These are phyloP conservation scores for Callocephalon fimbriatum DNA, from an alignment of 2,113 vertebrate species.

Conservation along the genomic window DNA sequence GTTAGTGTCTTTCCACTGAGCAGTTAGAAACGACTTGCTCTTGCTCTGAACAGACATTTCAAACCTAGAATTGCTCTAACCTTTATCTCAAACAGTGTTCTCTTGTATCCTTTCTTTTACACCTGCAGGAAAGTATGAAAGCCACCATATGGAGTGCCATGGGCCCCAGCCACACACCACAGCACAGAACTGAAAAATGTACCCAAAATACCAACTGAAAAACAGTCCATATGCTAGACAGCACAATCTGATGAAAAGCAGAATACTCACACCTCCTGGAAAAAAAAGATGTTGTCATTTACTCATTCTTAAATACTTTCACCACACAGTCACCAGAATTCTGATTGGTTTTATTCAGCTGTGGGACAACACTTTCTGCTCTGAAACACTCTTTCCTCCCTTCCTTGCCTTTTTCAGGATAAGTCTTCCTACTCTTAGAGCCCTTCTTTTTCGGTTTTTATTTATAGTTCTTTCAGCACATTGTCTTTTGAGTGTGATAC, in stretches of 20 bases:
- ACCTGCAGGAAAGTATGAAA: constrained; percentile 56
- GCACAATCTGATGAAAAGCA: constrained; percentile 46
- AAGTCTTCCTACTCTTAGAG: constrained; percentile 22
- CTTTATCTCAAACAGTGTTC: constrained; percentile 30
- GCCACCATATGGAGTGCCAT: constrained; percentile 24
- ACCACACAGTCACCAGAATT: constrained; percentile 21
- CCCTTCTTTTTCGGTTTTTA: neutral
- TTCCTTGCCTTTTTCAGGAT: constrained; percentile 36
- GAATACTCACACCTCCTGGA: neutral
- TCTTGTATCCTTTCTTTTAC: constrained; percentile 36
- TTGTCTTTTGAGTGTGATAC: constrained; percentile 4
- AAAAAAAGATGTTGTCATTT: constrained; percentile 19
- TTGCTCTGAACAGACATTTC: constrained; percentile 31
- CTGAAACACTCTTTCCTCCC: neutral
- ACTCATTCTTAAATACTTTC: constrained; percentile 45
- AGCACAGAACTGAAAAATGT: neutral
- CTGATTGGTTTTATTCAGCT: constrained; percentile 68
- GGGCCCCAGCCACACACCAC: neutral
- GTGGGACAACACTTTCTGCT: constrained; percentile 17
- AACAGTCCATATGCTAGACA: constrained; percentile 60
- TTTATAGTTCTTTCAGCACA: constrained; percentile 35
- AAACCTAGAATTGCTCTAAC: constrained; percentile 40
- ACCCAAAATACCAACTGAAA: constrained; percentile 58
- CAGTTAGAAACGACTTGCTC: constrained; percentile 41
- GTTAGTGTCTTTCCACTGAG: constrained; percentile 31